Base-by-base conservation (phyloP, 2,797 vertebrate genomes). In the Oreonectes daqikongensis region DNA sequence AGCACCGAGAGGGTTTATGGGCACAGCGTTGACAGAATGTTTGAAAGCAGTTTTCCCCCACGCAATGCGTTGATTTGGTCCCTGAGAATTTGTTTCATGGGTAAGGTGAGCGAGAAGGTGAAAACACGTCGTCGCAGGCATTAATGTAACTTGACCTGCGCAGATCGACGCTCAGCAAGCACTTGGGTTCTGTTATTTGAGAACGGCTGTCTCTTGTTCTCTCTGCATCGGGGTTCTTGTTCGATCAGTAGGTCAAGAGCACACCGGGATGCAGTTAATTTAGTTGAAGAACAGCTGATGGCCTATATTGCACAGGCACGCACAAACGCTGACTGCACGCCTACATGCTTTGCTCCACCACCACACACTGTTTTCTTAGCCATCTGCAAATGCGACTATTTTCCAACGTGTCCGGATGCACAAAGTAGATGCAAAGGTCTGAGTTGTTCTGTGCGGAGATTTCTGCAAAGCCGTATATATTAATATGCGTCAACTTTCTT, bases 71-170 rank as follows among this genome's bases (percentile, higher is more conserved):
- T 68, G 35, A 75, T 80, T 75, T 32, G 17, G 20, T 60, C 22
- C 9, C 14, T 6, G 11, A 44, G 20, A 12, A 24, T 22, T 55
- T 57, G 38, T 42, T 67, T 46, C 65, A 64, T 57, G 79, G 35
- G 3, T 44, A 22, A 32, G 50, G 22, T 42, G n/a, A 40, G 40
- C 4, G 22, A 26, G 69, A 18, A 5, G 24, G 44, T 48, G 53
- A 53, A 50, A 52, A 24, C 38, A 1, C 61, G 71, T 57, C 68
- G 50, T 35, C 48, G 32, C 42, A 55, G 63, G 48, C 63, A 17
- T 52, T 52, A 24, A 55, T 77, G 78, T 75, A 78, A 84, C 57
- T 22, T 76, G 72, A 82, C 17, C 71, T 61, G n/a, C 38, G 52
- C 61, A 22, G 11, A 26, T 32, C 50, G 32, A 68, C 63, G 40